These are phyloP conservation scores for Takifugu ocellatus DNA, from an alignment of 2,797 vertebrate genomes.

Conservation along the genomic window DNA sequence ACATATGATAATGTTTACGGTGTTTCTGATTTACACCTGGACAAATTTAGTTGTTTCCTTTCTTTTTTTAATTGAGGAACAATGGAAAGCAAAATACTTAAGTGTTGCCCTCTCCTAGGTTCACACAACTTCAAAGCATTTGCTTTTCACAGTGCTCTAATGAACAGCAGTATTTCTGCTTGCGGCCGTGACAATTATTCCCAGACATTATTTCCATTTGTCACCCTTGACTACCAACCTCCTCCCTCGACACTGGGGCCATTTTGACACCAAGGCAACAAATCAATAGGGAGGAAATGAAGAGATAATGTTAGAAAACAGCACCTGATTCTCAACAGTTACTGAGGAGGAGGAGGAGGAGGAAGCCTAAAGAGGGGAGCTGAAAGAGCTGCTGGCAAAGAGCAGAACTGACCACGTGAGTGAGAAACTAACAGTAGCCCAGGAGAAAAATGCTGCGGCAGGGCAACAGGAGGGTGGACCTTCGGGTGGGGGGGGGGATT, in stretches of 20 bases:
- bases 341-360: background rate
- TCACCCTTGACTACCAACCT: background rate
- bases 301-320: background rate
- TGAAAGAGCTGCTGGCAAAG: too few relatives aligned
- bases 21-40: slow-evolving; percentile 4
- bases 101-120: too few relatives aligned
- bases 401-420: too few relatives aligned
- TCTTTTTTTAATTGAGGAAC: too few relatives aligned
- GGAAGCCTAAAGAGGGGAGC: too few relatives aligned
- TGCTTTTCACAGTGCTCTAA: too few relatives aligned
- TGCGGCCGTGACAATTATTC: too few relatives aligned
- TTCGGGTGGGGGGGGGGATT: background rate
- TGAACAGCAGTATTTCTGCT: too few relatives aligned
- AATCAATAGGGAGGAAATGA: background rate
- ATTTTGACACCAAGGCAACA: slow-evolving; percentile 13
- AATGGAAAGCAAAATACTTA: too few relatives aligned
- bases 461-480: background rate
- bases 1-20: slow-evolving; percentile 7
- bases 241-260: background rate
- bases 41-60: background rate
- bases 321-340: background rate
- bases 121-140: too few relatives aligned
- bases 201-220: too few relatives aligned
- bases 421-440: background rate
- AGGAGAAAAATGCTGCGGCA: background rate